These are phyloP conservation scores for Laterallus jamaicensis DNA, from an alignment of 2,113 vertebrate genomes.

Conservation along the genomic window DNA sequence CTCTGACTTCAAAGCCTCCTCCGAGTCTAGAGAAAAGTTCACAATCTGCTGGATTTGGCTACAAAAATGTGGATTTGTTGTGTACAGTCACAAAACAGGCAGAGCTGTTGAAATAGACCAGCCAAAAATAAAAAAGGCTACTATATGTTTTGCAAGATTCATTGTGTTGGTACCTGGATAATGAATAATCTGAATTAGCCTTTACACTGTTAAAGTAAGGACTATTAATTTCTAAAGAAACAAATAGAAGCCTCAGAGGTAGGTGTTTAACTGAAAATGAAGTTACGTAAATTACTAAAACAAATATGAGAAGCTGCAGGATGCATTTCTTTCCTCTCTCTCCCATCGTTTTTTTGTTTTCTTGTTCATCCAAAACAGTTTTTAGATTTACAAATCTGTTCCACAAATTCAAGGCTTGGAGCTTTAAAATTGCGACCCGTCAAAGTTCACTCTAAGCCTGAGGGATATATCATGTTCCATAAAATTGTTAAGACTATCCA, in stretches of 20 bases:
- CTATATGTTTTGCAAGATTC: not conserved
- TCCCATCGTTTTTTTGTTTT: not conserved
- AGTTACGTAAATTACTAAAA: not conserved
- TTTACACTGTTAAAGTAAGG: not conserved
- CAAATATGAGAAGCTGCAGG: not conserved
- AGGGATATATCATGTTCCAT: not conserved
- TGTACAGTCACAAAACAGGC: not conserved
- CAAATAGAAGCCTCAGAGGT: not conserved
- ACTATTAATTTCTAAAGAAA: not conserved
- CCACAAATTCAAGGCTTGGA: not conserved
- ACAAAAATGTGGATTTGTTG: not conserved
- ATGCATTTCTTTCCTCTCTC: not conserved
- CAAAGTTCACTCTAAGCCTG: not conserved
- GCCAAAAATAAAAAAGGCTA: not conserved
- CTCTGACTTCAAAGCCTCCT: conserved; percentile 21
- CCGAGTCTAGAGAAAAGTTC: not conserved
- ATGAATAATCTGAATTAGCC: not conserved
- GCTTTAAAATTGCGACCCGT: not conserved
- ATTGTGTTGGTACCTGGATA: not conserved
- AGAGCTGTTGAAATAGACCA: not conserved
- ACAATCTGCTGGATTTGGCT: not conserved
- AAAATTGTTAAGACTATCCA: not conserved
- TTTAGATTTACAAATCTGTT: not conserved
- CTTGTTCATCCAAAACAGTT: not conserved
- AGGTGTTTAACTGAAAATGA: not conserved